A percentile compares a stretch with the other conserved stretches of the same genome.
Evolutionary conservation across 2,888 invertebrate species (phyloP).

Genomic region (Cheilosia vernalis): DNA sequence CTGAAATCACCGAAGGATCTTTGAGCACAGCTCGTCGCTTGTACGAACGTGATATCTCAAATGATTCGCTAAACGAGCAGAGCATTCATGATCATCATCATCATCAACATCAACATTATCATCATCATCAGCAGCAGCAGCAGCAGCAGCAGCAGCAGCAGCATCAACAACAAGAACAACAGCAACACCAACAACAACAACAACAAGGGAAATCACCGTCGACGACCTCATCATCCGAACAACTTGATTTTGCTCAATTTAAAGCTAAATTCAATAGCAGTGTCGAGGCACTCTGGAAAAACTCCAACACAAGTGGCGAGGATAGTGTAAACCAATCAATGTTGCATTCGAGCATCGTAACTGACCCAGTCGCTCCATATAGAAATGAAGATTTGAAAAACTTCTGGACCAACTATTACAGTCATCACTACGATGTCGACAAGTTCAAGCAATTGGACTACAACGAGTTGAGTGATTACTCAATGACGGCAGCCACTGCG

Average conservation of each 20-base stretch:
- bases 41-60: conserved; percentile 77
- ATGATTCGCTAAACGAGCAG: conserved; percentile 68
- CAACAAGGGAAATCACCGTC: conserved; percentile 2
- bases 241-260: conserved; percentile 79
- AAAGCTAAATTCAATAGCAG: conserved; percentile 87
- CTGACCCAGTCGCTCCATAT: conserved; percentile 75
- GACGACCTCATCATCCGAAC: conserved; percentile 60
- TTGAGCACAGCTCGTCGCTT: conserved; percentile 75
- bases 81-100: conserved; percentile 32
- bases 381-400: conserved; percentile 77
- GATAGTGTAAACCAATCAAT: conserved; percentile 31
- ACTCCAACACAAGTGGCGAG: conserved; percentile 83
- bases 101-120: conserved; percentile 19
- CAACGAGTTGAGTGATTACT: conserved; percentile 32
- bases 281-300: conserved; percentile 88
- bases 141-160: conserved; percentile 29
- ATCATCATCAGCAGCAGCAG: conserved; percentile 13
- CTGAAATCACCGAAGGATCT: conserved; percentile 73
- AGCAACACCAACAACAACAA: conserved; percentile 31
- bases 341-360: conserved; percentile 37
- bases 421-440: conserved; percentile 78
- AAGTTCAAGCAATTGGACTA: conserved; percentile 65
- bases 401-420: conserved; percentile 80
- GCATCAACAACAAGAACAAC: conserved; percentile 11
- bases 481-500: conserved; percentile 5